Percentiles rank a stretch among this genome's conserved stretches.
These are phyloP conservation scores for Sapajus apella DNA, from an alignment of 2,113 vertebrate genomes.

Conservation along the genomic window DNA sequence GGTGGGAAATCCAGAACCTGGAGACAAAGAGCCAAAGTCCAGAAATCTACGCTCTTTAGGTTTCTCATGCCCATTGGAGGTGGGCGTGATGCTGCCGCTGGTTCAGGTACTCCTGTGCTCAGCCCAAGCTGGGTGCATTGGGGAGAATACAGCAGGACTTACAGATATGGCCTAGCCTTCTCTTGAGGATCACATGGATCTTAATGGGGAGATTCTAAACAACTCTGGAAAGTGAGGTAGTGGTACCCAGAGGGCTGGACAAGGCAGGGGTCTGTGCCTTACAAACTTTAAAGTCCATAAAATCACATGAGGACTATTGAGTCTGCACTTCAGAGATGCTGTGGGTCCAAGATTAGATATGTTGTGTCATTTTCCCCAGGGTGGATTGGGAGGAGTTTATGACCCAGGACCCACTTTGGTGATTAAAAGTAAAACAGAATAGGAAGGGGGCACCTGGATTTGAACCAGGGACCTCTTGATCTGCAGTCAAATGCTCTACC, in stretches of 20 bases:
- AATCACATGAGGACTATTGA: not conserved
- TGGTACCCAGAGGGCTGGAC: not conserved
- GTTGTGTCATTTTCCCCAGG: not conserved
- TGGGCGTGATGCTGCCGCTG: rapidly evolving
- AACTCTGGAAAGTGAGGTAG: not conserved
- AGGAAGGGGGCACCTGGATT: not conserved
- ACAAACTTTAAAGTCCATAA: not conserved
- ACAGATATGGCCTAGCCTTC: not conserved
- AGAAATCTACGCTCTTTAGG: not conserved
- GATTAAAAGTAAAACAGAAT: not conserved
- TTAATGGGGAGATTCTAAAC: not conserved
- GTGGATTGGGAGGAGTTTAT: not conserved
- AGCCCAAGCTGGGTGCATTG: rapidly evolving
- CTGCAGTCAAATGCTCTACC: slow-evolving; percentile 26
- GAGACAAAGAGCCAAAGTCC: not conserved
- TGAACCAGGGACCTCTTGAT: slow-evolving; percentile 25
- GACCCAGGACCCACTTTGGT: not conserved
- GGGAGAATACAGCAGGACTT: not conserved
- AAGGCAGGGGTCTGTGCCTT: not conserved
- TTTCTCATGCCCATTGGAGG: not conserved
- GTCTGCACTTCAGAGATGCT: not conserved
- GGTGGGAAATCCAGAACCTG: not conserved
- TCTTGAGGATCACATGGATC: not conserved
- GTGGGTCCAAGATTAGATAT: not conserved
- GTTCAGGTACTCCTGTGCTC: not conserved